Conservation (phyloP, 2,888 invertebrate species). For the Plagiodera versicolora region DNA sequence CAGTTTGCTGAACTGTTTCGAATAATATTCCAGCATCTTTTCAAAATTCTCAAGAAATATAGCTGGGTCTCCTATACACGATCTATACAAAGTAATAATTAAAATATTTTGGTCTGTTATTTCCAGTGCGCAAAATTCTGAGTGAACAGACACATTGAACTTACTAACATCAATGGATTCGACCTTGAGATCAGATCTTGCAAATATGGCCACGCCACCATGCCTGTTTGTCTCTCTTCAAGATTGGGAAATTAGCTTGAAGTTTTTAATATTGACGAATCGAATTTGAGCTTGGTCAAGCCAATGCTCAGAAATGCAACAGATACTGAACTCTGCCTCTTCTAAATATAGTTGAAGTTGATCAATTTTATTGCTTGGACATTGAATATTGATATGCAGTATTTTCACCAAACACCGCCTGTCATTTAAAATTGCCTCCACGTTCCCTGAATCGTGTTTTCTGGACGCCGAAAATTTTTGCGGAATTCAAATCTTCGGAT, state of each 20-base stretch:
- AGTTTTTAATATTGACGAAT: not conserved
- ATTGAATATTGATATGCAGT: not conserved
- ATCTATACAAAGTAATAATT: not conserved
- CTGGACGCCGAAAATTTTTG: not conserved
- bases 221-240: conserved; percentile 9
- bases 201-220: conserved; percentile 4
- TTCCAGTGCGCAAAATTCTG: conserved; percentile 2
- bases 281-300: conserved; percentile 3
- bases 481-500: conserved; percentile 2
- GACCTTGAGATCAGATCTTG: conserved; percentile 3
- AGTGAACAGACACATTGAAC: not conserved
- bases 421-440: not conserved
- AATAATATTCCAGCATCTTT: conserved; percentile 7
- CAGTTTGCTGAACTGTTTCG: too few species aligned
- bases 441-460: too few species aligned
- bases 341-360: not conserved
- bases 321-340: not conserved
- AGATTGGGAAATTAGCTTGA: conserved; percentile 1
- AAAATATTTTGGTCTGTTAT: not conserved
- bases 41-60: conserved; percentile 2
- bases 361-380: conserved; percentile 4
- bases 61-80: not conserved
- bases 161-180: conserved; percentile 1
- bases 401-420: too few species aligned
- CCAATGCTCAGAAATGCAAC: too few species aligned